phyloP scores from a whole-genome alignment of 2,797 vertebrate genomes.

The Falco biarmicus region DNA sequence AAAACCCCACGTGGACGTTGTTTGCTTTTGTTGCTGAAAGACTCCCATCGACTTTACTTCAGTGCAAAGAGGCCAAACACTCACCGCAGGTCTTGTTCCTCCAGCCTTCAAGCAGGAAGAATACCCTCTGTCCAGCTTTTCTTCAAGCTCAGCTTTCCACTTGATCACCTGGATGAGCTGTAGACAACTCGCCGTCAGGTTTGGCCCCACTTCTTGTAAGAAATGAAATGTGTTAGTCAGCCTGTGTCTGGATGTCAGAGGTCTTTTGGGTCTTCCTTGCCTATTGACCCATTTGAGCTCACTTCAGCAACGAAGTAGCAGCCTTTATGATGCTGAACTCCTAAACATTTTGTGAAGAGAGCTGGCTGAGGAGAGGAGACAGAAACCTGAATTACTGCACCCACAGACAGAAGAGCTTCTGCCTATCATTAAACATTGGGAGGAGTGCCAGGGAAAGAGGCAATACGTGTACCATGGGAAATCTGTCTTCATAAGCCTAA shows the following conservation, averaged over 20 bases:
- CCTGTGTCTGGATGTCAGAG: not conserved
- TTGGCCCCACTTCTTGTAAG: not conserved
- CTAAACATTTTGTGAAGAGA: not conserved
- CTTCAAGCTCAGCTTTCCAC: not conserved
- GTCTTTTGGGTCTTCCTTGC: not conserved
- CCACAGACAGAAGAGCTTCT: not conserved
- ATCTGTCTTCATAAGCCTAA: not conserved
- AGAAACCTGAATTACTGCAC: not conserved
- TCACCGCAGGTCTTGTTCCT: not conserved
- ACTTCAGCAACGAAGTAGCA: not conserved
- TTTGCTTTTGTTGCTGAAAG: not conserved
- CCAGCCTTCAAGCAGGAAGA: not conserved
- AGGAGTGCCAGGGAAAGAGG: not conserved
- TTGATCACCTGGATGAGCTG: not conserved
- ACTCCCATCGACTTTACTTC: not conserved
- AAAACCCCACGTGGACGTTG: not conserved
- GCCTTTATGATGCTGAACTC: not conserved
- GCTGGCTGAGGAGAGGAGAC: not conserved
- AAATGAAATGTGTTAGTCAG: not conserved
- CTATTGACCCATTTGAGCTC: not conserved
- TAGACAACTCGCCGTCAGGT: not conserved
- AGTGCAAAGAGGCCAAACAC: not conserved
- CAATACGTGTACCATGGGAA: not conserved
- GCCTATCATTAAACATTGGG: not conserved
- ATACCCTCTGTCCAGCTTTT: not conserved